Base-by-base conservation (phyloP, 1,140 invertebrate species). In the Euwallacea fornicatus region DNA sequence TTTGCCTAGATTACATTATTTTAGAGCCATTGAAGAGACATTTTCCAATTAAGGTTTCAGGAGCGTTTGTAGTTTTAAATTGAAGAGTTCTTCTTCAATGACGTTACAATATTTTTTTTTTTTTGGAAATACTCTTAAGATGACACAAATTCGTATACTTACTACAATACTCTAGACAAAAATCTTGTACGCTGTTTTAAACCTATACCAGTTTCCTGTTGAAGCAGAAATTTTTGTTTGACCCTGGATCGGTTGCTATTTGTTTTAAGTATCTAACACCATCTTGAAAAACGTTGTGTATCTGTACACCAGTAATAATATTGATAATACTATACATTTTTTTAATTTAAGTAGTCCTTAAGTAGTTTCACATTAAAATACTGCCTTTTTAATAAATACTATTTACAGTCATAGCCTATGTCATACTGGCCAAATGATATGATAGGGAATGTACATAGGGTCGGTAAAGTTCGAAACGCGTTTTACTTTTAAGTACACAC, bases 371-470 rank as follows among this genome's bases (percentile, higher is more conserved):
- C 71, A 64, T 60, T 33, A 67, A 74, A 64, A 71, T 63, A 75
- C 71, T 74, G 74, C 60, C 46, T 71, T 50, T 59, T 46, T 58
- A 71, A 71, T 71, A 77, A 77, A 77, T 77, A 69, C 73, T 76
- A 74, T 79, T 59, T 79, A 80, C 79, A 79, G 62, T 71, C 69
- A 66, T 71, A 73, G 71, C 73, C 78, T 78, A 76, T 74, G 58
- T 72, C 71, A 60, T 79, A 80, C 79, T 80, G 79, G 78, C 79
- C 79, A 77, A 76, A 75, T 80, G 79, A 81, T 81, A 80, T 81
- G 80, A 78, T 79, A 64, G 78, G 80, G 80, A 80, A 80, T 81
- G 79, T 81, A 78, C 76, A 78, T 65, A 58, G 76, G 78, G 74
- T 54, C 66, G 62, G 65, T 54, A 73, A 76, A 76, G 68, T 69